A percentile compares a stretch with the other conserved stretches of the same genome.
These are phyloP conservation scores for Anolis sagrei DNA, from an alignment of 2,113 vertebrate species.

Conservation along the genomic window DNA sequence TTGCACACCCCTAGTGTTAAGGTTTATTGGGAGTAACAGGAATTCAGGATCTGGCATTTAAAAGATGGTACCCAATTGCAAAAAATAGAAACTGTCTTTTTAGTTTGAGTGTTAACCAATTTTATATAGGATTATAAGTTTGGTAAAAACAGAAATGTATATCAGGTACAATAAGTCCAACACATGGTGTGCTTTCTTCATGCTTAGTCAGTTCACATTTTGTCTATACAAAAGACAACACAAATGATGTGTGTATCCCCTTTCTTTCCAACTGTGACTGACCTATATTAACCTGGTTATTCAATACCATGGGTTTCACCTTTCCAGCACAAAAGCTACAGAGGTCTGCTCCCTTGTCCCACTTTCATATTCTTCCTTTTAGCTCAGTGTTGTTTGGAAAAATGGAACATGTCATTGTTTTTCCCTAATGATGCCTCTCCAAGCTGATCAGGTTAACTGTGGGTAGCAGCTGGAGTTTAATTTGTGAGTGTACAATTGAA, in stretches of 20 bases:
- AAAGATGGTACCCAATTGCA: too few species aligned
- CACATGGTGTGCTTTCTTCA: slow-evolving; percentile 32
- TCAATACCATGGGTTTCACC: slow-evolving; percentile 58
- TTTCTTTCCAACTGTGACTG: slow-evolving; percentile 61
- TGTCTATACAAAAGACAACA: slow-evolving; percentile 54
- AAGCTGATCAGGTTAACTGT: slow-evolving; percentile 72
- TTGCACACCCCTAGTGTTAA: not conserved
- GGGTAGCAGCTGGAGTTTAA: slow-evolving; percentile 71
- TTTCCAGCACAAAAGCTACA: slow-evolving; percentile 64
- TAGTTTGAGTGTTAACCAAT: slow-evolving; percentile 57
- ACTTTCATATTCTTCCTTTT: slow-evolving; percentile 60
- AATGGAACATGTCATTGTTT: slow-evolving; percentile 81
- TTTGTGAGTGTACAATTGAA: slow-evolving; percentile 59
- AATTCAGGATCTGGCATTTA: not conserved
- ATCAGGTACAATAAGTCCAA: slow-evolving; percentile 1
- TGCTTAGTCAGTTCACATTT: slow-evolving; percentile 50
- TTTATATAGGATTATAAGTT: not conserved
- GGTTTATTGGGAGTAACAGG: not conserved
- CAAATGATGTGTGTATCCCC: slow-evolving; percentile 63
- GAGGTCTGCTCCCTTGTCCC: slow-evolving; percentile 14
- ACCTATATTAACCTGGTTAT: slow-evolving; percentile 65
- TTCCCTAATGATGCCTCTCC: slow-evolving; percentile 67
- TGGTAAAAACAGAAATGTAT: slow-evolving; percentile 41
- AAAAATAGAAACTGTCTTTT: slow-evolving; percentile 6
- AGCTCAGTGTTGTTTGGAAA: slow-evolving; percentile 61